Evolutionary conservation across 1,140 invertebrate species (phyloP).

Genomic region (Homalodisca vitripennis): DNA sequence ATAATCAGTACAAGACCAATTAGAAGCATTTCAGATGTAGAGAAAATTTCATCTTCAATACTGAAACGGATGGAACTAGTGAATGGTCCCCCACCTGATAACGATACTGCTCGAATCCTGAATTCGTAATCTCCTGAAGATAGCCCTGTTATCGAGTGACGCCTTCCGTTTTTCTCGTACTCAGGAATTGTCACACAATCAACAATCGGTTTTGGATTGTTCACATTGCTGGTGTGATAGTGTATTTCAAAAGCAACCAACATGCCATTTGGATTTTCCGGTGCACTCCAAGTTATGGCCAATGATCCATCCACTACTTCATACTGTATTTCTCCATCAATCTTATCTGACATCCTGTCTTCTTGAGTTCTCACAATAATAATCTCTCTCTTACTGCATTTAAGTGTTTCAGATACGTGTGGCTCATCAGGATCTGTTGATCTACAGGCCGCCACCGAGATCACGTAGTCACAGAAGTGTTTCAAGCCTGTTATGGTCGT

Average conservation of each 20-base stretch:
- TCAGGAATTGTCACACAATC: conserved; percentile 32
- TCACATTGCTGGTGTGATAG: conserved; percentile 34
- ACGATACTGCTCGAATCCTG: conserved; percentile 37
- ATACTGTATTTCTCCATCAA: conserved; percentile 6
- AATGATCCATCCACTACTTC: conserved; percentile 36
- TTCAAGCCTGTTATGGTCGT: conserved; percentile 60
- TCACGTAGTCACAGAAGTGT: conserved; percentile 69
- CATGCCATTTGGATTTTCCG: conserved; percentile 78
- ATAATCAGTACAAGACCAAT: too few relatives aligned
- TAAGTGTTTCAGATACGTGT: background rate
- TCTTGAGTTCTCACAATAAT: conserved; percentile 35
- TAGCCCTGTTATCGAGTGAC: conserved; percentile 23
- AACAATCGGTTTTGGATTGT: conserved; percentile 43
- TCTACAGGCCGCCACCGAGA: conserved; percentile 70
- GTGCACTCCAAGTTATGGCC: conserved; percentile 46
- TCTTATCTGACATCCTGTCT: conserved; percentile 34
- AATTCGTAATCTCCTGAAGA: conserved; percentile 33
- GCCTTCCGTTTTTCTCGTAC: conserved; percentile 7
- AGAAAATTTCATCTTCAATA: too few relatives aligned
- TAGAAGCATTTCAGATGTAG: too few relatives aligned
- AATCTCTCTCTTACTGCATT: conserved; percentile 38
- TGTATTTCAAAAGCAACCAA: conserved; percentile 79
- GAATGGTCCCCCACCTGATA: conserved; percentile 38
- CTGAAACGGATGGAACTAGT: conserved; percentile 29
- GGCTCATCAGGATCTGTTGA: conserved; percentile 48